Evolutionary conservation across 1,140 invertebrate species (phyloP).

Genomic region (Heliconius nattereri): DNA sequence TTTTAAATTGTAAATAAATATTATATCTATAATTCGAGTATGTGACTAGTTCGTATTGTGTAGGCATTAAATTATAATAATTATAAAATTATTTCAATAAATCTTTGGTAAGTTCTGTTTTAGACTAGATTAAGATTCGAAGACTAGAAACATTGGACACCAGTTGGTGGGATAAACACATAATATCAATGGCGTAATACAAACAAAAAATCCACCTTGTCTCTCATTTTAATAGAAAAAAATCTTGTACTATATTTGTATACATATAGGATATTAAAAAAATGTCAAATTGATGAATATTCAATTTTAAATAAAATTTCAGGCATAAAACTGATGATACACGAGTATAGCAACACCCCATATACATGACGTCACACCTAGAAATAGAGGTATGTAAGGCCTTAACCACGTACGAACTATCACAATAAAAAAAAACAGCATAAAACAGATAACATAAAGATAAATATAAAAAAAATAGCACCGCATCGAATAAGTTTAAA

Average conservation of each 20-base stretch:
- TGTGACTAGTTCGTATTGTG: conserved; percentile 68
- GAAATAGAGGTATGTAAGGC: conserved; percentile 83
- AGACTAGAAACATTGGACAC: conserved; percentile 53
- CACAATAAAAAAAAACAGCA: conserved; percentile 54
- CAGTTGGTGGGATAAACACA: conserved; percentile 18
- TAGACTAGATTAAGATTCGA: conserved; percentile 51
- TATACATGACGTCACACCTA: conserved; percentile 86
- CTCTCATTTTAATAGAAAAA: too few relatives aligned
- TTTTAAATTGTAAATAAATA: conserved; percentile 32
- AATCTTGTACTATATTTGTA: too few relatives aligned
- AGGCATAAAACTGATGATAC: conserved; percentile 74
- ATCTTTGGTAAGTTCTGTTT: conserved; percentile 62
- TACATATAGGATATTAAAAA: too few relatives aligned
- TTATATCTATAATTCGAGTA: conserved; percentile 37
- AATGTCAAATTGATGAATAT: too few relatives aligned
- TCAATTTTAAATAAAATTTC: conserved; percentile 37
- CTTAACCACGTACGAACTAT: conserved; percentile 75
- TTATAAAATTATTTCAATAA: conserved; percentile 38
- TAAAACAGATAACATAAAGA: conserved; percentile 56
- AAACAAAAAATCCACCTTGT: neutral
- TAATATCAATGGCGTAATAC: conserved; percentile 10
- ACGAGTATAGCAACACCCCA: conserved; percentile 87
- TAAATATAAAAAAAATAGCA: conserved; percentile 45
- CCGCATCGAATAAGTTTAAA: conserved; percentile 60
- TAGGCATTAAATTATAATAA: conserved; percentile 40